Evolutionary conservation across 1,140 invertebrate genomes (phyloP), one percentile per base, ranked within the genome.

Genomic region (Drosophila suzukii): DNA sequence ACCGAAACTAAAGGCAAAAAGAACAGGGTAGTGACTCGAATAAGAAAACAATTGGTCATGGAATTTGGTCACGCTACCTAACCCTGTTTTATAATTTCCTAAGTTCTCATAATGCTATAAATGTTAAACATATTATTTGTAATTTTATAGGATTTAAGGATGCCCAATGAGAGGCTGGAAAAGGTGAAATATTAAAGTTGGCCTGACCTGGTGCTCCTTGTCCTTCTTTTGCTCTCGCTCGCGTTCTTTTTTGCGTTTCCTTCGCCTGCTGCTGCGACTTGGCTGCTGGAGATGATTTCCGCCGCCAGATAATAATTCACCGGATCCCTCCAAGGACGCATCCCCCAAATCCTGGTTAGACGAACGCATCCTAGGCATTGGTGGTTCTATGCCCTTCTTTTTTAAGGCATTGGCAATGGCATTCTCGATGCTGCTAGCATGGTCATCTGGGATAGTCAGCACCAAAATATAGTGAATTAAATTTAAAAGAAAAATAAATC

Each of bases 391-490:
- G 71, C 91, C 91, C 75, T 93, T 91, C 91, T 94, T 92, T 92
- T 95, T 93, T 92, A 95, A 92, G 6, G 94, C 95, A 72, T 95
- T 95, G 51, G 94, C 94, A 47, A 96, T 95, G 27, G 95, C 95
- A 91, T 96, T 96, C 82, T 96, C 96, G 74, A 96, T 95, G 91
- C 95, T 95, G 27, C 94, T 94, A 43, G 96, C 96, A 93, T 95
- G 96, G 92, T 97, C 96, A 81, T 96, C 96, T 80, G 94, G 3
- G 15, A 15, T 17, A 11, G 3, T 56, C 5, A 13, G 8, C 7
- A 1, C 6, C 8, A 13, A 34, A 34, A 8, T 34, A 34, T 10
- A 34, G 20, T 46, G 10, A 46, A 39, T 4, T 12, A 17, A 30
- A 24, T 30, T 15, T 34, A 8, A 24, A 13, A 30, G 8, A 1